A percentile compares a stretch with the other conserved stretches of the same genome.
These are phyloP conservation scores for Peribatodes rhomboidaria DNA, from an alignment of 2,888 invertebrate genomes.

Conservation along the genomic window DNA sequence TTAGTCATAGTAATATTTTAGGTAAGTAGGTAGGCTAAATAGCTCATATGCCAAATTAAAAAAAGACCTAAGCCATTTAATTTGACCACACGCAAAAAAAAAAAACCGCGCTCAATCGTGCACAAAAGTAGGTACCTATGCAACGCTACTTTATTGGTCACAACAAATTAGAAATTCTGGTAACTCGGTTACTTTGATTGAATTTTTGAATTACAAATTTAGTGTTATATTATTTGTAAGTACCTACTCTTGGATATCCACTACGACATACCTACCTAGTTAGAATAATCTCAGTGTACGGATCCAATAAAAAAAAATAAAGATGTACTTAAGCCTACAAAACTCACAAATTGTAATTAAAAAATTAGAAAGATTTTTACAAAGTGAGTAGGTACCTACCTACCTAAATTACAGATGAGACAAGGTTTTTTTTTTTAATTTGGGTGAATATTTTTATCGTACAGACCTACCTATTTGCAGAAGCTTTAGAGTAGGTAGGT, in stretches of 20 bases:
- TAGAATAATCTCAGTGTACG: too few species aligned
- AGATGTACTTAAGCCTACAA: too few species aligned
- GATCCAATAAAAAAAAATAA: too few species aligned
- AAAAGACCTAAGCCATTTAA: neutral
- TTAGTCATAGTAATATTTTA: neutral
- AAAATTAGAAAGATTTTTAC: too few species aligned
- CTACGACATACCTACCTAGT: too few species aligned
- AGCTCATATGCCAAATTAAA: neutral
- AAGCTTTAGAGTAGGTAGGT: too few species aligned
- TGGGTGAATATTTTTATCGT: too few species aligned
- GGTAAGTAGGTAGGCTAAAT: neutral
- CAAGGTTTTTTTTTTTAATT: too few species aligned
- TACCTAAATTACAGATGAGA: too few species aligned
- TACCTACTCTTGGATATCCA: neutral
- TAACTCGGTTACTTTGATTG: neutral
- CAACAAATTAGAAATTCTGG: constrained; percentile 11
- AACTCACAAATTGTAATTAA: too few species aligned
- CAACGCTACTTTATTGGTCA: neutral
- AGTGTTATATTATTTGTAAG: neutral
- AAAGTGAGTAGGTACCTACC: too few species aligned
- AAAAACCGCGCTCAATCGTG: constrained; percentile 1
- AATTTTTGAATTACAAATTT: neutral
- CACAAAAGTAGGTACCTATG: constrained; percentile 6
- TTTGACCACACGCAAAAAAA: neutral
- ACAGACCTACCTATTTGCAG: too few species aligned